These are phyloP conservation scores for Rapana venosa DNA, from an alignment of 2,888 invertebrate genomes.

Conservation along the genomic window DNA sequence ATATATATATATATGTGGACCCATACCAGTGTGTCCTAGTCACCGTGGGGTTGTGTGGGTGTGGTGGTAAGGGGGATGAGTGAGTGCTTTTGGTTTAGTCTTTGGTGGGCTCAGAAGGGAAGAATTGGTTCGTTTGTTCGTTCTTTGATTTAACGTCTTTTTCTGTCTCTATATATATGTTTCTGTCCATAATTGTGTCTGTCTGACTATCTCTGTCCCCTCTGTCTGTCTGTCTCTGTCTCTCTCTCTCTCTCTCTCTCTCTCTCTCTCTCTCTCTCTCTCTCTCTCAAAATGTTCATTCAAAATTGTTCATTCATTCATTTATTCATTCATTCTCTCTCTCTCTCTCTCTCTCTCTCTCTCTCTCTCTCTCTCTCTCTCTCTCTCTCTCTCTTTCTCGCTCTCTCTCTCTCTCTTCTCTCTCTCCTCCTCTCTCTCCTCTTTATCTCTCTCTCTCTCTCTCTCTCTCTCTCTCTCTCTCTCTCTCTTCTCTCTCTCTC, in stretches of 20 bases:
- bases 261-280: neutral
- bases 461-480: constrained; percentile 5
- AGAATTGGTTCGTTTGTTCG: too few relatives aligned
- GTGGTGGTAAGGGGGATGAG: too few relatives aligned
- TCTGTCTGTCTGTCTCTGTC: neutral
- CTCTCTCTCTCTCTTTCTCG: constrained; percentile 10
- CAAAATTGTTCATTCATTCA: too few relatives aligned
- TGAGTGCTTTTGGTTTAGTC: too few relatives aligned
- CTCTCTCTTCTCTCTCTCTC: neutral
- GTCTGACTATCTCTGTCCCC: neutral
- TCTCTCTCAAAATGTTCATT: too few relatives aligned
- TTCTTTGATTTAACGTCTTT: too few relatives aligned
- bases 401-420: neutral
- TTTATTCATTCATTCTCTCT: neutral
- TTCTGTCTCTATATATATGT: neutral
- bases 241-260: neutral
- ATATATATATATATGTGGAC: too few relatives aligned
- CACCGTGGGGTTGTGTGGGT: too few relatives aligned
- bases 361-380: neutral
- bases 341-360: constrained; percentile 12
- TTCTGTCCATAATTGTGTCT: neutral
- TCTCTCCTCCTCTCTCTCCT: neutral
- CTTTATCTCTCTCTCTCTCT: neutral
- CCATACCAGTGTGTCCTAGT: too few relatives aligned
- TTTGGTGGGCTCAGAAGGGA: too few relatives aligned